These are phyloP conservation scores for Cyclargus thomasi DNA, from an alignment of 1,140 invertebrate species.

Conservation along the genomic window DNA sequence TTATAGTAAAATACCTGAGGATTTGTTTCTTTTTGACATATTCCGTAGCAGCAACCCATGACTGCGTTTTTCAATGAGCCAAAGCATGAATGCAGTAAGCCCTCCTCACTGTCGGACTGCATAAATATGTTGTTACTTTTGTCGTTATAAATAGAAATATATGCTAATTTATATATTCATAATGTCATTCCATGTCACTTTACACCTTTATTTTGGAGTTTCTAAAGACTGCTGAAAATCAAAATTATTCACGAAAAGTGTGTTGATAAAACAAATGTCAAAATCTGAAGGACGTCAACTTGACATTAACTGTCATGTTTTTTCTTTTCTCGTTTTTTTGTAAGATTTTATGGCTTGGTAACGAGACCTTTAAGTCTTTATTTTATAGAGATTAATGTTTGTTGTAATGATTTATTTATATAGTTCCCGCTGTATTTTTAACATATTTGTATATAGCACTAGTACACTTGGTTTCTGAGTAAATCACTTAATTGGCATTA, in stretches of 20 bases:
- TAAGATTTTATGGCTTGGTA: too few species aligned
- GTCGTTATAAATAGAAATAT: constrained; percentile 61
- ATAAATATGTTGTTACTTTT: constrained; percentile 58
- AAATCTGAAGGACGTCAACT: too few species aligned
- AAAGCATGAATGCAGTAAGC: constrained; percentile 66
- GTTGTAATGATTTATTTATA: too few species aligned
- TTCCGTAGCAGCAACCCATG: constrained; percentile 77
- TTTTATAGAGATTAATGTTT: too few species aligned
- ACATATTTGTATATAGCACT: too few species aligned
- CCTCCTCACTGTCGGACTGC: constrained; percentile 64
- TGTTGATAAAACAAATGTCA: neutral
- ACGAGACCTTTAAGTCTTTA: neutral
- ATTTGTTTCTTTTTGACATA: constrained; percentile 77
- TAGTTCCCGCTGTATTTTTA: too few species aligned
- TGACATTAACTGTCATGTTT: neutral
- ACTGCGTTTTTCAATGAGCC: constrained; percentile 61
- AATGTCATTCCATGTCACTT: neutral
- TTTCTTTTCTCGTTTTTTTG: neutral
- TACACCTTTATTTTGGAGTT: neutral
- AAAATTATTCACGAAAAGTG: too few species aligned
- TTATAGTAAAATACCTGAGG: constrained; percentile 65
- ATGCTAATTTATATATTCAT: neutral
- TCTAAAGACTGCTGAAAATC: too few species aligned
- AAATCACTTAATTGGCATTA: too few species aligned
- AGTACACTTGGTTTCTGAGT: too few species aligned